These are phyloP conservation scores for Acyrthosiphon pisum DNA, from an alignment of 1,140 invertebrate genomes.

Conservation along the genomic window DNA sequence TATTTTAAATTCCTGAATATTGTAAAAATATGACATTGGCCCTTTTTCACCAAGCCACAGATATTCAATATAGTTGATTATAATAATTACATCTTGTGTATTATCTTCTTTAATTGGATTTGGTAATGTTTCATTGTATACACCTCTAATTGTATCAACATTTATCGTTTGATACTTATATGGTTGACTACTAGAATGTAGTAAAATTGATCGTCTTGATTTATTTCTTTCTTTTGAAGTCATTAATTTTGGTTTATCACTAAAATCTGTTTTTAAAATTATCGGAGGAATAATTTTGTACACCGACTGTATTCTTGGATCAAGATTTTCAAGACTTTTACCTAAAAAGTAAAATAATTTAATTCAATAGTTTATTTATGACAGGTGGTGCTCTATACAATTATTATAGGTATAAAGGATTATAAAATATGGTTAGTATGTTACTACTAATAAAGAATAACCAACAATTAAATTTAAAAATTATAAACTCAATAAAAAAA, in stretches of 20 bases:
- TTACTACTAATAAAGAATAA: no score
- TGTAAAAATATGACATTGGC: no score
- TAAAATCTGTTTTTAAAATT: constrained; percentile 17
- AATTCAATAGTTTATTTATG: neutral
- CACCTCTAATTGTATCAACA: neutral
- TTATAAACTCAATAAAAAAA: no score
- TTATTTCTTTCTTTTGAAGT: neutral
- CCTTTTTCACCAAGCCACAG: no score
- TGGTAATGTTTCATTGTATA: constrained; percentile 12
- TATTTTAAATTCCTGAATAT: no score
- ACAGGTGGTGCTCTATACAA: rapidly evolving
- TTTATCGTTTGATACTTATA: neutral
- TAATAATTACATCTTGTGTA: neutral
- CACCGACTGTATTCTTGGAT: neutral
- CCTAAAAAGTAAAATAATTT: constrained; percentile 15
- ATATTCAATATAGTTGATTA: neutral
- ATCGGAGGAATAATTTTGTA: neutral
- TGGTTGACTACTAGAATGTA: constrained; percentile 10
- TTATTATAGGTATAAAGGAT: neutral
- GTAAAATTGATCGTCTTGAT: constrained; percentile 28
- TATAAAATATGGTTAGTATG: neutral
- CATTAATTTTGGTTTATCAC: neutral
- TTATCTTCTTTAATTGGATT: neutral
- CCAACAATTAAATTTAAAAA: no score
- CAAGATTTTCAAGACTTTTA: neutral